Evolutionary conservation across 2,888 invertebrate species (phyloP).

Genomic region (Drosophila paucipuncta): DNA sequence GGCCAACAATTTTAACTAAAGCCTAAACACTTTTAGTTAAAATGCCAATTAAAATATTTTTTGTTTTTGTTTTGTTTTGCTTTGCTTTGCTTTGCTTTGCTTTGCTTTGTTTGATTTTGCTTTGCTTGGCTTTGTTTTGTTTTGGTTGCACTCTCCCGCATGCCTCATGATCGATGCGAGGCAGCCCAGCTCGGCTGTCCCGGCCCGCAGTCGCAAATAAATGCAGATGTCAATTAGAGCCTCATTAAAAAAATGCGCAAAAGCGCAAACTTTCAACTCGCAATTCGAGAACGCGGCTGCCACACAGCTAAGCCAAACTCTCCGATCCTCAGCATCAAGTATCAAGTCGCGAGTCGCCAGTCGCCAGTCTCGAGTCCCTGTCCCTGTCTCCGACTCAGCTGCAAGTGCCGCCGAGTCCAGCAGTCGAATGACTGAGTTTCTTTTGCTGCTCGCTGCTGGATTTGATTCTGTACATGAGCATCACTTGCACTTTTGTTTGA

Average conservation of each 20-base stretch:
- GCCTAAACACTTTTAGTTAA: conserved; percentile 85
- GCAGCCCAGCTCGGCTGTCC: background rate
- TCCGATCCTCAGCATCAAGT: background rate
- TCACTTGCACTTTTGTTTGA: conserved; percentile 82
- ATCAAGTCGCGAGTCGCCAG: background rate
- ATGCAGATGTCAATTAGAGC: conserved; percentile 85
- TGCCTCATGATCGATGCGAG: conserved; percentile 39
- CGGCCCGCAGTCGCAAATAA: conserved; percentile 70
- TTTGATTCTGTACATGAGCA: conserved; percentile 77
- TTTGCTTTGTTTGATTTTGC: conserved; percentile 7
- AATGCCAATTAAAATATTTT: conserved; percentile 85
- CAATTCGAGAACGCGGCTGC: conserved; percentile 43
- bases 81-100: background rate
- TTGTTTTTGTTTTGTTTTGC: conserved; percentile 8
- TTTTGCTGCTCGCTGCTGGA: conserved; percentile 21
- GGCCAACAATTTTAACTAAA: conserved; percentile 83
- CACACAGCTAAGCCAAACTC: conserved; percentile 5
- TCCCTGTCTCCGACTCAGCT: conserved; percentile 1
- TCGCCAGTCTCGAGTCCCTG: background rate
- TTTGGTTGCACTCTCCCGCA: conserved; percentile 11
- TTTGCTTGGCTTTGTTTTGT: background rate
- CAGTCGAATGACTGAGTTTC: conserved; percentile 70
- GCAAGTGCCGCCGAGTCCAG: conserved; percentile 27
- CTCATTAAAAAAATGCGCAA: conserved; percentile 82
- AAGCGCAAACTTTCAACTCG: conserved; percentile 74